phyloP scores from a whole-genome alignment of 2,113 vertebrate species.

The Poeciliopsis retropinna region DNA sequence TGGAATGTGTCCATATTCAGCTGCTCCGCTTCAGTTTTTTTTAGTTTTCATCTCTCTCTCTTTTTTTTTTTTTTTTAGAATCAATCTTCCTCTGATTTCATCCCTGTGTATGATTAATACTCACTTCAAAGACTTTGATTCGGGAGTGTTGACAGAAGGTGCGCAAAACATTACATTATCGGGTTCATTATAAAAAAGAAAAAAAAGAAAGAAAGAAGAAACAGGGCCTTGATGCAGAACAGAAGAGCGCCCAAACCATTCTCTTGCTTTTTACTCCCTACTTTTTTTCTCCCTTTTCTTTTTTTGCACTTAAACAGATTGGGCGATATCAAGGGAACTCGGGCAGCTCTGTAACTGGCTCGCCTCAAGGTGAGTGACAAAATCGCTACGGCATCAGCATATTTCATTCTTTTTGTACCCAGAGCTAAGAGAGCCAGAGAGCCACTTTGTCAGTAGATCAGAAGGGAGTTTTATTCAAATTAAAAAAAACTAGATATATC shows the following conservation, averaged over 20 bases:
- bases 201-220: slow-evolving; percentile 21
- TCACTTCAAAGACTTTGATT: slow-evolving; percentile 34
- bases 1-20: slow-evolving; percentile 5
- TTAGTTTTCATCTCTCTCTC: too few relatives aligned
- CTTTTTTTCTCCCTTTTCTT: neutral
- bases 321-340: slow-evolving; percentile 44
- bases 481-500: slow-evolving; percentile 25
- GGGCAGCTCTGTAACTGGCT: slow-evolving; percentile 44
- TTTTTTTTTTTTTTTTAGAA: neutral
- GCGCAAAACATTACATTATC: slow-evolving; percentile 13
- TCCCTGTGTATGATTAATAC: slow-evolving; percentile 20
- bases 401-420: slow-evolving; percentile 62
- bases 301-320: slow-evolving; percentile 24
- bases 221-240: slow-evolving; percentile 15
- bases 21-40: slow-evolving; percentile 14
- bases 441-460: slow-evolving; percentile 52
- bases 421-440: slow-evolving; percentile 34
- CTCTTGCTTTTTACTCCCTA: neutral
- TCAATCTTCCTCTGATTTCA: slow-evolving; percentile 28
- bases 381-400: slow-evolving; percentile 60
- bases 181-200: slow-evolving; percentile 27
- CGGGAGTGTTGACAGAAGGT: slow-evolving; percentile 21
- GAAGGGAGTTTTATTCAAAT: slow-evolving; percentile 59
- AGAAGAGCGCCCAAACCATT: neutral
- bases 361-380: slow-evolving; percentile 68